phyloP scores from a whole-genome alignment of 2,888 invertebrate genomes.

The Cataglyphis rosenhaueri region DNA sequence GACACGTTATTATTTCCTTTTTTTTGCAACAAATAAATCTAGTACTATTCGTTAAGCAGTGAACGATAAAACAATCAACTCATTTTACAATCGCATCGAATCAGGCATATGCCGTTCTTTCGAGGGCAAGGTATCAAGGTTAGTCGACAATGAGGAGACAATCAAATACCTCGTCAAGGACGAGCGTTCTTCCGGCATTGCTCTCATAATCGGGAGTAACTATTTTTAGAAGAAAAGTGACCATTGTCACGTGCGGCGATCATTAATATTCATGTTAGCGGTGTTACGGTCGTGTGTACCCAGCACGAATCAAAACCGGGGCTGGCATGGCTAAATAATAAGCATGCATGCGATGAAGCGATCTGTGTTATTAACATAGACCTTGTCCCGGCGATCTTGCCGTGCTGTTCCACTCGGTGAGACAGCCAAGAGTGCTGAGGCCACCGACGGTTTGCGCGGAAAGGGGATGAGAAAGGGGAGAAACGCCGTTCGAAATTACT shows the following conservation, averaged over 20 bases:
- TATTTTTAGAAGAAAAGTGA: constrained; percentile 63
- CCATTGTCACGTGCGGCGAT: constrained; percentile 21
- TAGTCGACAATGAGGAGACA: constrained; percentile 15
- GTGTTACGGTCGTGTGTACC: constrained; percentile 50
- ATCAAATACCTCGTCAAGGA: constrained; percentile 53
- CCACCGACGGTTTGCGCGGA: constrained; percentile 57
- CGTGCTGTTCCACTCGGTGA: constrained; percentile 72
- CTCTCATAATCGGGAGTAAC: constrained; percentile 25
- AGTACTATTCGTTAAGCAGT: background rate
- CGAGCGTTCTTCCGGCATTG: constrained; percentile 50
- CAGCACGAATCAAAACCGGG: constrained; percentile 66
- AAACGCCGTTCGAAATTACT: constrained; percentile 76
- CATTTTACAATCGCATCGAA: constrained; percentile 5
- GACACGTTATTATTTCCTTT: background rate
- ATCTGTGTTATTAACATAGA: constrained; percentile 84
- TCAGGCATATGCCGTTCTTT: background rate
- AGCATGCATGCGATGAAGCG: constrained; percentile 82
- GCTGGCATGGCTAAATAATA: constrained; percentile 73
- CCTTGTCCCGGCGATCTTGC: constrained; percentile 78
- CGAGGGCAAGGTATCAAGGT: constrained; percentile 28
- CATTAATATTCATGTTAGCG: constrained; percentile 71
- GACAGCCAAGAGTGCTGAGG: constrained; percentile 62
- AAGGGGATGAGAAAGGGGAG: constrained; percentile 26
- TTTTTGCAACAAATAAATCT: background rate
- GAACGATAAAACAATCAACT: background rate